These are phyloP conservation scores for Anseranas semipalmata DNA, from an alignment of 2,113 vertebrate genomes.

Conservation along the genomic window DNA sequence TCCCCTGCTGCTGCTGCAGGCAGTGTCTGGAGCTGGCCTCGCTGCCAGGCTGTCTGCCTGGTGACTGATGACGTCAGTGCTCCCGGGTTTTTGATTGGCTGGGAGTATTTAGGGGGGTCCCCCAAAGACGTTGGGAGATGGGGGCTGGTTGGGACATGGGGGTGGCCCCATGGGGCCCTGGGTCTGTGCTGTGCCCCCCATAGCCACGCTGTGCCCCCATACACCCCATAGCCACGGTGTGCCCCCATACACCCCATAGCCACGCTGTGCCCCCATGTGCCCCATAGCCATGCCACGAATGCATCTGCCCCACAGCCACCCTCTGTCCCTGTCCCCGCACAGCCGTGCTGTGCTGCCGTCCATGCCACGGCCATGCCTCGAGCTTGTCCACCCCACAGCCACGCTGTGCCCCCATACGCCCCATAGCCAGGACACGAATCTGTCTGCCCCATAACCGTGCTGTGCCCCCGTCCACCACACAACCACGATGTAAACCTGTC, in stretches of 20 bases:
- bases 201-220: not conserved
- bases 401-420: not conserved
- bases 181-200: not conserved
- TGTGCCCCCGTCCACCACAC: fast-evolving
- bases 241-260: too few relatives aligned
- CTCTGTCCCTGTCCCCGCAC: fast-evolving
- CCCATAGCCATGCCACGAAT: fast-evolving
- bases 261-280: fast-evolving
- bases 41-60: conserved; percentile 13
- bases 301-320: not conserved
- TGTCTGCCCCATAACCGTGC: not conserved
- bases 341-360: too few relatives aligned
- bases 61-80: conserved; percentile 45
- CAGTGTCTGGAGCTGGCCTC: not conserved
- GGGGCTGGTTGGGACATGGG: not conserved
- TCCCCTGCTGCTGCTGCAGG: not conserved
- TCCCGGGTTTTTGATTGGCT: not conserved
- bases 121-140: fast-evolving
- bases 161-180: too few relatives aligned
- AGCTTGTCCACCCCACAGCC: fast-evolving
- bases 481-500: not conserved
- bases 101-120: fast-evolving
- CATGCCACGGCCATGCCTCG: too few relatives aligned
- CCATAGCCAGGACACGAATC: fast-evolving
- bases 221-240: not conserved